Evolutionary conservation across 2,888 invertebrate genomes (phyloP).

Genomic region (Julus scandinavius): DNA sequence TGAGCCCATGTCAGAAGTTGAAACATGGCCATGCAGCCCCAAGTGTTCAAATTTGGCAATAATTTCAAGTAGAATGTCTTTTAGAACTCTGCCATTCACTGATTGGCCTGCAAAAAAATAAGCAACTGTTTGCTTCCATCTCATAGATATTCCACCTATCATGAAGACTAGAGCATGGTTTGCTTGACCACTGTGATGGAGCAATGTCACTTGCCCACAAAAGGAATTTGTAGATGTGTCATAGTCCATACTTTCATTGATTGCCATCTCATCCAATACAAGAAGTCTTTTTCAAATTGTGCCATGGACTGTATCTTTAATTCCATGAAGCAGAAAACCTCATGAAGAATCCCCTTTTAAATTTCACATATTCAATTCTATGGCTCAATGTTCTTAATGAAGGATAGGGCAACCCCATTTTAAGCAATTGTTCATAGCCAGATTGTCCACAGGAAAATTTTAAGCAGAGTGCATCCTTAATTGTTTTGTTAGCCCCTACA

Average conservation of each 20-base stretch:
- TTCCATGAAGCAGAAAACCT: conserved; percentile 30
- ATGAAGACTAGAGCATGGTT: conserved; percentile 31
- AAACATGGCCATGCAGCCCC: neutral
- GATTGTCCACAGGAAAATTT: conserved; percentile 1
- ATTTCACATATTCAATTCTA: conserved; percentile 3
- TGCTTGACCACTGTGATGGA: neutral
- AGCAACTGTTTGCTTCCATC: conserved; percentile 53
- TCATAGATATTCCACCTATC: conserved; percentile 38
- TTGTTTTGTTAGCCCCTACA: neutral
- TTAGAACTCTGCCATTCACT: conserved; percentile 1
- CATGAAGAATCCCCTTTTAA: conserved; percentile 13
- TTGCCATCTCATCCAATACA: conserved; percentile 8
- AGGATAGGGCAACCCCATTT: neutral
- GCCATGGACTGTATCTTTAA: neutral
- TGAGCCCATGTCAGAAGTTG: neutral
- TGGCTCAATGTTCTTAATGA: neutral
- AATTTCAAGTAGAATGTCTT: neutral
- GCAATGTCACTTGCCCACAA: neutral
- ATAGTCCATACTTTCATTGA: neutral
- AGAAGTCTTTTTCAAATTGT: neutral
- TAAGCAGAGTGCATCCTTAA: neutral
- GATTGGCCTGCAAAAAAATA: conserved; percentile 49
- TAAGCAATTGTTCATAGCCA: conserved; percentile 14
- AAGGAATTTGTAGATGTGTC: neutral
- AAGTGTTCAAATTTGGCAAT: conserved; percentile 13